A percentile compares a stretch with the other conserved stretches of the same genome.
phyloP scores from a whole-genome alignment of 2,888 invertebrate species.

The Rhaphigaster nebulosa region DNA sequence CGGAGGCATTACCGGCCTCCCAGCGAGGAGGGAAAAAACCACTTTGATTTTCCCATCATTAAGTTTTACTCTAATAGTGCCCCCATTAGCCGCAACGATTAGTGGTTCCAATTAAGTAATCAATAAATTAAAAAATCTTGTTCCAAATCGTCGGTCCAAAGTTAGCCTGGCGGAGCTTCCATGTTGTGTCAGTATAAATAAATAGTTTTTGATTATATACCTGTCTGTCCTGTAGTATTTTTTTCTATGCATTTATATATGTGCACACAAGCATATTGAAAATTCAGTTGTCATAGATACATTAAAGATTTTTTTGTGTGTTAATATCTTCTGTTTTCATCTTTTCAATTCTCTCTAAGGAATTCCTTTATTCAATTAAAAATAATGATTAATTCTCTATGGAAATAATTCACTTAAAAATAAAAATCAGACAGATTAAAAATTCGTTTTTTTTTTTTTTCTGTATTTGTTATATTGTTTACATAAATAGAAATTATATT shows the following conservation, averaged over 20 bases:
- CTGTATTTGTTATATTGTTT: too few relatives aligned
- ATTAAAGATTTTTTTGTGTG: too few relatives aligned
- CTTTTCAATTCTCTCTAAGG: too few relatives aligned
- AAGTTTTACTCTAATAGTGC: slow-evolving; percentile 33
- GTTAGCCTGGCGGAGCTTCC: neutral
- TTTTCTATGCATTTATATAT: neutral
- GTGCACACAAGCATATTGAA: too few relatives aligned
- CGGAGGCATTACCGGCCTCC: neutral
- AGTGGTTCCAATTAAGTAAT: slow-evolving; percentile 3
- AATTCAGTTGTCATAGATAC: too few relatives aligned
- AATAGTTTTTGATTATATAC: neutral
- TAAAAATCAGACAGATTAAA: too few relatives aligned
- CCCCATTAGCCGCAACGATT: neutral
- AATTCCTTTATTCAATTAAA: too few relatives aligned
- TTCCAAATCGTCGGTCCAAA: neutral
- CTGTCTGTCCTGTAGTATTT: neutral
- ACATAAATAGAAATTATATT: too few relatives aligned
- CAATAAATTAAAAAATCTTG: slow-evolving; percentile 37
- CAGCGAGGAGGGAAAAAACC: neutral
- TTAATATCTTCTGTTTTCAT: too few relatives aligned
- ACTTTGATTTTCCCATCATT: slow-evolving; percentile 25
- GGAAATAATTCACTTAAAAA: too few relatives aligned
- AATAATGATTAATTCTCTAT: too few relatives aligned
- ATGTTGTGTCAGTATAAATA: neutral
- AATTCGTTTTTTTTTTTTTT: too few relatives aligned